Conservation (phyloP, 2,113 vertebrate species). For the Hemibagrus wyckioides region DNA sequence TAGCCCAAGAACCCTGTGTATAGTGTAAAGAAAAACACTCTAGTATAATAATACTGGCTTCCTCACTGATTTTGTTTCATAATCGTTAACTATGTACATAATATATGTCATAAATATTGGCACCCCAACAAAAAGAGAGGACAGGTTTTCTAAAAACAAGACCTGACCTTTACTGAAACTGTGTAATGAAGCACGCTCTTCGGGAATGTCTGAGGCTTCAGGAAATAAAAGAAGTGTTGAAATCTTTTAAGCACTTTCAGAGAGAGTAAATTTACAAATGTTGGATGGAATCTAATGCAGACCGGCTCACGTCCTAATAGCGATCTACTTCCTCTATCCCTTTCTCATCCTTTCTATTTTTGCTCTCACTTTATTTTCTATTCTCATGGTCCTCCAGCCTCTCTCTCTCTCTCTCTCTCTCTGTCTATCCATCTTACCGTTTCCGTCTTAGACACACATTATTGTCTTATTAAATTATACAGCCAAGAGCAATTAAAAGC, state of each 20-base stretch:
- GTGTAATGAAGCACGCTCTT: neutral
- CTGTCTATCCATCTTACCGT: neutral
- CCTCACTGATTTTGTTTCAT: neutral
- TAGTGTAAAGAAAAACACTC: neutral
- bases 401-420: neutral
- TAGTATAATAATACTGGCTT: neutral
- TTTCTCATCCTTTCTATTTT: neutral
- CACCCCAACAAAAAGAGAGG: neutral
- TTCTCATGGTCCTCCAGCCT: neutral
- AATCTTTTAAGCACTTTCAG: neutral
- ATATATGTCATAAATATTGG: neutral
- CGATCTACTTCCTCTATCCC: neutral
- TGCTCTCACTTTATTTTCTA: neutral
- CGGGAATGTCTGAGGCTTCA: neutral
- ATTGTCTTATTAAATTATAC: slow-evolving; percentile 49
- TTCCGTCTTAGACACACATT: slow-evolving; percentile 35
- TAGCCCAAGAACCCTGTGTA: neutral
- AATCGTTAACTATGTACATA: neutral
- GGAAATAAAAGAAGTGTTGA: neutral
- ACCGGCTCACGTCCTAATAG: neutral
- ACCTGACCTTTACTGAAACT: neutral
- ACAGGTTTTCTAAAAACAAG: neutral
- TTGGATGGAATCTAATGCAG: neutral
- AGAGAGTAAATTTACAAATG: neutral
- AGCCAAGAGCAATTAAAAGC: slow-evolving; percentile 49